Evolutionary conservation across 2,113 vertebrate species (phyloP).

Genomic region (Pontoporia blainvillei): DNA sequence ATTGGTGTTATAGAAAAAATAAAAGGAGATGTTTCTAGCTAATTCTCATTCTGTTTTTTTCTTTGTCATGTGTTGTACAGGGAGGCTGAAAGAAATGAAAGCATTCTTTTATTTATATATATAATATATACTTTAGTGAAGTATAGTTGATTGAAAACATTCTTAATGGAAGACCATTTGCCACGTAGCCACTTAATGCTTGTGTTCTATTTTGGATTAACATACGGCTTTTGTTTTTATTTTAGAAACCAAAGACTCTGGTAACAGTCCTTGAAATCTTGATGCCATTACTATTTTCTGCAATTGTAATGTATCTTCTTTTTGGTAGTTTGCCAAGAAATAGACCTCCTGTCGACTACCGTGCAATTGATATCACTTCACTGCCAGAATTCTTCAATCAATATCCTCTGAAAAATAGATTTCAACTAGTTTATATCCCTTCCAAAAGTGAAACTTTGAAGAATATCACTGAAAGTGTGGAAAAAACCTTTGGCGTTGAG

Average conservation of each 20-base stretch:
- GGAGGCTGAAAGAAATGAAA: not conserved
- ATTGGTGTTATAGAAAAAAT: not conserved
- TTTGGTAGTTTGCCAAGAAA: constrained; percentile 84
- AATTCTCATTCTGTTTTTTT: not conserved
- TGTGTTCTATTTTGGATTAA: not conserved
- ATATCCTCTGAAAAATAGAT: not conserved
- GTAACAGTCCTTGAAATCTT: constrained; percentile 90
- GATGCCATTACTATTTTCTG: constrained; percentile 90
- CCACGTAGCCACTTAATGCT: fast-evolving
- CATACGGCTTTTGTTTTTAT: not conserved
- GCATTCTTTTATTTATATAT: not conserved
- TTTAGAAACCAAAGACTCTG: constrained; percentile 92
- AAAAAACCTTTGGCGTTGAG: constrained; percentile 71
- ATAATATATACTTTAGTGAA: not conserved
- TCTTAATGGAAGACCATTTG: not conserved
- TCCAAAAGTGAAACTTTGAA: constrained; percentile 86
- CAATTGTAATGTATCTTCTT: constrained; percentile 89
- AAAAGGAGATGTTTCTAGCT: not conserved
- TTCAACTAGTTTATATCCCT: constrained; percentile 90
- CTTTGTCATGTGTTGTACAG: not conserved
- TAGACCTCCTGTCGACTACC: constrained; percentile 81
- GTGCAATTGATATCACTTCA: constrained; percentile 53
- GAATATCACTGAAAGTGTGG: constrained; percentile 81
- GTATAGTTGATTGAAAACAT: not conserved
- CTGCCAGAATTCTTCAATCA: constrained; percentile 77